These are phyloP conservation scores for Chaetodon auriga DNA, from an alignment of 2,113 vertebrate species.

Conservation along the genomic window DNA sequence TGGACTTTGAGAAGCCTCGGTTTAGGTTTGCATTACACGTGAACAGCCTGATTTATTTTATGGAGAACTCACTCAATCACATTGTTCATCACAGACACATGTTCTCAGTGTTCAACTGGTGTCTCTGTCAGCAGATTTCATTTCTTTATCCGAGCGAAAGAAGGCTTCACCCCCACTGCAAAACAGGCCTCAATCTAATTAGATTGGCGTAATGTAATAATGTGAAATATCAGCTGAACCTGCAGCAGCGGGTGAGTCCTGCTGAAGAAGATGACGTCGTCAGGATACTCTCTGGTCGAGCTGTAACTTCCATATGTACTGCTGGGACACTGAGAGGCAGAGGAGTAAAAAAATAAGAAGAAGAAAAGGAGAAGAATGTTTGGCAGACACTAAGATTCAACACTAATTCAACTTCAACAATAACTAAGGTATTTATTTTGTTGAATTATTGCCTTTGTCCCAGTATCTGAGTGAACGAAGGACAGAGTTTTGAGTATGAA, in stretches of 20 bases:
- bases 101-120: neutral
- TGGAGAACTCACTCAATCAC: neutral
- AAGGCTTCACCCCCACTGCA: neutral
- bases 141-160: conserved; percentile 5
- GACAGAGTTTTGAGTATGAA: conserved; percentile 11
- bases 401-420: neutral
- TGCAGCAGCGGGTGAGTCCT: conserved; percentile 86
- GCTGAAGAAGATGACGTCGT: conserved; percentile 89
- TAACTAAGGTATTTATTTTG: neutral
- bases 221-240: conserved; percentile 59
- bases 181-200: conserved; percentile 13
- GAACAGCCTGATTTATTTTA: too few relatives aligned
- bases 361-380: neutral
- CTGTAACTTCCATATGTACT: conserved; percentile 86
- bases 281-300: conserved; percentile 87
- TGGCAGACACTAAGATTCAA: neutral
- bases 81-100: neutral
- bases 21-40: too few relatives aligned
- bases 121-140: conserved; percentile 18
- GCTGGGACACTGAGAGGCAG: conserved; percentile 84
- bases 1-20: too few relatives aligned
- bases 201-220: conserved; percentile 34
- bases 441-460: neutral
- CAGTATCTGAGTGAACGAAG: neutral
- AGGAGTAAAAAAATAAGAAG: neutral